These are phyloP conservation scores for Cabera pusaria DNA, from an alignment of 2,888 invertebrate genomes.

Conservation along the genomic window DNA sequence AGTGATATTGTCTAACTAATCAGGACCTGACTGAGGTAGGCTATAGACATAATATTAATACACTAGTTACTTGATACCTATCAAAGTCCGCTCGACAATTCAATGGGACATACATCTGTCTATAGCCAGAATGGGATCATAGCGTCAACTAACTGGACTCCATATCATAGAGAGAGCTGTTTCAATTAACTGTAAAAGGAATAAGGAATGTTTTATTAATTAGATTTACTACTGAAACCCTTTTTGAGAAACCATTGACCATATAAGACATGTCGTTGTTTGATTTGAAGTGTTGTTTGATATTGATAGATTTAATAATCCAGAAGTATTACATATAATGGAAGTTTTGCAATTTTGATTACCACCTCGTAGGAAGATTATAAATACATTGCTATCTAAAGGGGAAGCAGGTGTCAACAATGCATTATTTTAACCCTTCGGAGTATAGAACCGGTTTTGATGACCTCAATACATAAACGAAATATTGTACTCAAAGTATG, in stretches of 20 bases:
- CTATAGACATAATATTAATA: too few relatives aligned
- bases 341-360: too few relatives aligned
- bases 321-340: too few relatives aligned
- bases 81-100: constrained; percentile 48
- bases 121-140: constrained; percentile 44
- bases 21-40: constrained; percentile 51
- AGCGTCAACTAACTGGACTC: constrained; percentile 35
- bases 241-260: constrained; percentile 1
- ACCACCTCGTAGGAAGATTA: too few relatives aligned
- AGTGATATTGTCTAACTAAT: constrained; percentile 38
- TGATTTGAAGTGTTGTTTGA: too few relatives aligned
- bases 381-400: too few relatives aligned
- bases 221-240: constrained; percentile 7
- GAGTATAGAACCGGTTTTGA: not conserved
- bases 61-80: too few relatives aligned
- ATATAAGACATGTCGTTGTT: too few relatives aligned
- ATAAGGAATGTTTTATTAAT: constrained; percentile 11
- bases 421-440: not conserved
- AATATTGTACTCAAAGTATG: too few relatives aligned
- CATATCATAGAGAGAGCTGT: constrained; percentile 22
- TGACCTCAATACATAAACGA: not conserved
- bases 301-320: too few relatives aligned
- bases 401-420: constrained; percentile 10
- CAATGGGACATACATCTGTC: constrained; percentile 63
- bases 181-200: constrained; percentile 18